phyloP scores from a whole-genome alignment of 2,797 vertebrate species.

The Lagorchestes hirsutus region DNA sequence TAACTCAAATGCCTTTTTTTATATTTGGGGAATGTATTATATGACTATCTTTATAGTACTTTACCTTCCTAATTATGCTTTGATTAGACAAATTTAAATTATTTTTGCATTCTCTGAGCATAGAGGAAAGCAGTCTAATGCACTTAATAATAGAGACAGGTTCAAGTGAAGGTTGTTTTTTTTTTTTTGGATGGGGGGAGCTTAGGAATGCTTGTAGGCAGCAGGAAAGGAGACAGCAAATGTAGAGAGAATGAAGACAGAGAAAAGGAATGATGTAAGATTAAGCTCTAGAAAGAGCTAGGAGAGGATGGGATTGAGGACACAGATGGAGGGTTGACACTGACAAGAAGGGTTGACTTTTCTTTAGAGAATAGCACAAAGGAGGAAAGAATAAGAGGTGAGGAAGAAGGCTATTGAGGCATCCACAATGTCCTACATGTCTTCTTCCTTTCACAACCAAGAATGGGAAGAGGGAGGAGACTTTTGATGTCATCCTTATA shows the following conservation, averaged over 20 bases:
- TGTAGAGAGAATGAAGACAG: neutral
- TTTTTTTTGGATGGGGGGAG: neutral
- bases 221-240: neutral
- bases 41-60: constrained; percentile 58
- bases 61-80: constrained; percentile 69
- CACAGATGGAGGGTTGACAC: neutral
- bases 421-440: neutral
- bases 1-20: constrained; percentile 61
- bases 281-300: neutral
- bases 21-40: constrained; percentile 19
- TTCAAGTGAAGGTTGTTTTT: neutral
- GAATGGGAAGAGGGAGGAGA: neutral
- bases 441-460: neutral
- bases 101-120: constrained; percentile 35
- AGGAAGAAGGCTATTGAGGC: neutral
- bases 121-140: constrained; percentile 23
- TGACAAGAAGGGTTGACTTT: neutral
- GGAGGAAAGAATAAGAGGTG: neutral
- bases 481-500: neutral
- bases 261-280: neutral
- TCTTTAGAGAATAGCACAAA: neutral
- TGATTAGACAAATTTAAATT: constrained; percentile 56
- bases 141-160: neutral
- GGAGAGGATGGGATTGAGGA: too few relatives aligned
- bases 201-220: neutral